Evolutionary conservation across 2,113 vertebrate genomes (phyloP), one percentile per base, ranked within the genome.

Genomic region (Osmerus eperlanus): DNA sequence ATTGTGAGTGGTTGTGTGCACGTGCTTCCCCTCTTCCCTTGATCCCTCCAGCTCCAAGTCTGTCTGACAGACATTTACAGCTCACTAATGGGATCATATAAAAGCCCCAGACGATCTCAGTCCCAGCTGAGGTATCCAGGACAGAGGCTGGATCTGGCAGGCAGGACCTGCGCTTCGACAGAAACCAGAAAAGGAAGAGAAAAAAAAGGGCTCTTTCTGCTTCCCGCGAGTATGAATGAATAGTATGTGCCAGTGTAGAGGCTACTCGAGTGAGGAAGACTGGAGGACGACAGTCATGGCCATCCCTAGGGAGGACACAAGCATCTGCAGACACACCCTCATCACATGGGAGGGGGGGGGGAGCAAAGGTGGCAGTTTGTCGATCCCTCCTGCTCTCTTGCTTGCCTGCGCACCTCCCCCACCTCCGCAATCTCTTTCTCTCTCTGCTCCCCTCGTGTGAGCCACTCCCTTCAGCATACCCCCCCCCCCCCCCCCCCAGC

Each of bases 311-410:
- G 21, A 63, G 29, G 67, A 69, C 12, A 4, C 47, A 55, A 63
- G 65, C 41, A 67, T 36, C 32, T 77, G 41, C 61, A 67, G 78
- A 67, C 80, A 84, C 85, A 78, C 82, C 85, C 83, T 80, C 61
- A 61, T 67, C 56, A 75, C 55, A 69, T 75, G 77, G 81, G 82
- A 36, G 32, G 32, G 77, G 79, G 64, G 64, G 41, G 8, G 64
- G 28, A 73, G 74, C 82, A 80, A 83, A 73, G 80, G 76, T 80
- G 71, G 58, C 15, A 14, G 73, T 67, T 76, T 73, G 86, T 84
- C 63, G 67, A 81, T 85, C 75, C 56, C 71, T 16, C 14, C 64
- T 59, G 67, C 67, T 67, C 70, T 55, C 68, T 77, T 65, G 68
- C 72, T 72, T 53, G 18, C 73, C 72, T 28, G 55, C 73, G 36